Percentiles rank a stretch among this genome's conserved stretches.
Conservation (phyloP, 2,113 vertebrate genomes). For the Antechinus flavipes region DNA sequence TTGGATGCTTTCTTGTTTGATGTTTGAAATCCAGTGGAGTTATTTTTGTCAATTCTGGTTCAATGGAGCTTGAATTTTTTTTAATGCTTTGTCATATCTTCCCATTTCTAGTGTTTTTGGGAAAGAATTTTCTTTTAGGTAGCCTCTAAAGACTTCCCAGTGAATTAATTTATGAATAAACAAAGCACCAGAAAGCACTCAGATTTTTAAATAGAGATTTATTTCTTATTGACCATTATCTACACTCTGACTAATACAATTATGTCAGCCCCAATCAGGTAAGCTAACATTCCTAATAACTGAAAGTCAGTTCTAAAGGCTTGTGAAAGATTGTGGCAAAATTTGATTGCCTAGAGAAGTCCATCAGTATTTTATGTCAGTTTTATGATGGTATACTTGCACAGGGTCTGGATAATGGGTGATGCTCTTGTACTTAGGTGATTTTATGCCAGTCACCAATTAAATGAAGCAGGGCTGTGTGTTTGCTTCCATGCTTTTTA, state of each 20-base stretch:
- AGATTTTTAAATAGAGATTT: constrained; percentile 46
- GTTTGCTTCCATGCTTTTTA: no score
- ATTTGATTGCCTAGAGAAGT: no score
- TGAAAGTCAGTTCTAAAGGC: neutral
- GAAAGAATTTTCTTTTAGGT: neutral
- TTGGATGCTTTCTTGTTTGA: constrained; percentile 34
- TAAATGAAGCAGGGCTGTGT: no score
- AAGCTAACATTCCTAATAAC: constrained; percentile 38
- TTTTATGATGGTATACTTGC: no score
- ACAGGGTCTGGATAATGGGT: no score
- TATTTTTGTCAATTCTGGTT: constrained; percentile 25
- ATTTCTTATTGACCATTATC: constrained; percentile 40
- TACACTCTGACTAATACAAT: constrained; percentile 28
- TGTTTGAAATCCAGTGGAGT: constrained; percentile 32
- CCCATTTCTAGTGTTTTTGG: neutral
- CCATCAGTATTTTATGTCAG: no score
- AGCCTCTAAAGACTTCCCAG: constrained; percentile 4
- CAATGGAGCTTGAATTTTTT: constrained; percentile 32
- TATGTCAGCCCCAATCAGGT: constrained; percentile 42
- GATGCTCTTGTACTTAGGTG: no score
- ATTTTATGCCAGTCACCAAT: no score
- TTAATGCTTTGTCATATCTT: neutral
- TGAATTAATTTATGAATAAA: constrained; percentile 18
- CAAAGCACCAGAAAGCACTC: neutral
- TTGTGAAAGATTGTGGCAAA: no score